Evolutionary conservation across 2,797 vertebrate genomes (phyloP).

Genomic region (Melanotaenia pygmaea): DNA sequence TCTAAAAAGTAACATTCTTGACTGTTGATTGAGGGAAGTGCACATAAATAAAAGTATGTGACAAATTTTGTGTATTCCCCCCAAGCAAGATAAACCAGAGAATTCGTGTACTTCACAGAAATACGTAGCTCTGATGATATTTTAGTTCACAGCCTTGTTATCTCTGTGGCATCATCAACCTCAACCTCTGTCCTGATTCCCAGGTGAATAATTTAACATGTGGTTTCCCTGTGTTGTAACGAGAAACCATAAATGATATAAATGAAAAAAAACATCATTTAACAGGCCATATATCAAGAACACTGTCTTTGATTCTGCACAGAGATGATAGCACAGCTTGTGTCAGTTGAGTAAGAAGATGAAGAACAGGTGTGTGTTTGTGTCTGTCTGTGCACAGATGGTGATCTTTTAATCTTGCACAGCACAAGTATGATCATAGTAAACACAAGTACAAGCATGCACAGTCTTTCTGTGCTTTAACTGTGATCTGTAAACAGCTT

Average conservation of each 20-base stretch:
- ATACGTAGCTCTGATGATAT: neutral
- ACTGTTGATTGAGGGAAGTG: neutral
- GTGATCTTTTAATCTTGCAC: constrained; percentile 27
- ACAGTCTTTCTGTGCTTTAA: constrained; percentile 6
- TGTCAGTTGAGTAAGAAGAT: constrained; percentile 37
- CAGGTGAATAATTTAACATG: constrained; percentile 12
- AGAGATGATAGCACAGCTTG: constrained; percentile 43
- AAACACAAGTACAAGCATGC: neutral
- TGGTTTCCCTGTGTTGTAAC: constrained; percentile 23
- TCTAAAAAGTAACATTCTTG: neutral
- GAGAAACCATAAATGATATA: constrained; percentile 13
- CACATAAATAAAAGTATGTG: neutral
- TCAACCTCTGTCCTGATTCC: constrained; percentile 6
- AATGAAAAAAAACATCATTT: constrained; percentile 20
- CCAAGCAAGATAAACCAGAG: too few relatives aligned
- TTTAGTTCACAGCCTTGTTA: neutral
- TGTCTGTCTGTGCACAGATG: constrained; percentile 19
- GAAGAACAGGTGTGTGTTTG: constrained; percentile 60
- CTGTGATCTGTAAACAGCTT: constrained; percentile 18
- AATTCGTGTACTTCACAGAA: too few relatives aligned
- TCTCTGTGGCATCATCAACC: constrained; percentile 12
- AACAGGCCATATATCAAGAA: constrained; percentile 23
- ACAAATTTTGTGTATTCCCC: too few relatives aligned
- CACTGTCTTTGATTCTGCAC: constrained; percentile 21
- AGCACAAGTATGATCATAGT: neutral